Evolutionary conservation across 92 coral and sea anemone genomes (phyloP).

Genomic region (Zoanthus sociatus): DNA sequence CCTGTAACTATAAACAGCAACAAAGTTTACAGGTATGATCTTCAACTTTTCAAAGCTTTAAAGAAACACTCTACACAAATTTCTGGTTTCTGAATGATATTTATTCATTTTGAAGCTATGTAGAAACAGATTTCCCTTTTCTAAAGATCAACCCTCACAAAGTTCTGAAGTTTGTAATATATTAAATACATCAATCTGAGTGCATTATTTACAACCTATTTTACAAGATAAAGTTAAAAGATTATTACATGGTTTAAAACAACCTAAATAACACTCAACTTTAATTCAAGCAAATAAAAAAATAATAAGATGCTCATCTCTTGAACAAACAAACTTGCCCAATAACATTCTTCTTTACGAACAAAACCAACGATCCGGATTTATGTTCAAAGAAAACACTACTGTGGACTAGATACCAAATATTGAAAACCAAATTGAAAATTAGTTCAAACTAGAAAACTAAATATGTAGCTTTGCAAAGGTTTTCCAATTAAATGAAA

Average conservation of each 20-base stretch:
- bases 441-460: background rate
- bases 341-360: too few species aligned
- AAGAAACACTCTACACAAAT: background rate
- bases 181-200: slow-evolving; percentile 37
- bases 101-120: background rate
- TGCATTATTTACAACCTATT: slow-evolving; percentile 40
- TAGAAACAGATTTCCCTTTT: slow-evolving; percentile 14
- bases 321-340: too few species aligned
- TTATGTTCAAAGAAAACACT: too few species aligned
- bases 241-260: background rate
- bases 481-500: background rate
- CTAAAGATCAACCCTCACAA: background rate
- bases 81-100: background rate
- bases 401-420: too few species aligned
- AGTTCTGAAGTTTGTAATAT: slow-evolving; percentile 1
- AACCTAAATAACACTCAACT: background rate
- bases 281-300: background rate
- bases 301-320: too few species aligned
- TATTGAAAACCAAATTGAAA: background rate
- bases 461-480: background rate
- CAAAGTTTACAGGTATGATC: too few species aligned
- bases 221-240: slow-evolving; percentile 21
- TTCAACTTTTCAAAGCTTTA: too few species aligned
- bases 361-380: too few species aligned
- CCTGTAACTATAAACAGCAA: too few species aligned